A percentile compares a stretch with the other conserved stretches of the same genome.
These are phyloP conservation scores for Actinopyga echinites DNA, from an alignment of 53 echinoderm and acorn worm genomes.

Conservation along the genomic window DNA sequence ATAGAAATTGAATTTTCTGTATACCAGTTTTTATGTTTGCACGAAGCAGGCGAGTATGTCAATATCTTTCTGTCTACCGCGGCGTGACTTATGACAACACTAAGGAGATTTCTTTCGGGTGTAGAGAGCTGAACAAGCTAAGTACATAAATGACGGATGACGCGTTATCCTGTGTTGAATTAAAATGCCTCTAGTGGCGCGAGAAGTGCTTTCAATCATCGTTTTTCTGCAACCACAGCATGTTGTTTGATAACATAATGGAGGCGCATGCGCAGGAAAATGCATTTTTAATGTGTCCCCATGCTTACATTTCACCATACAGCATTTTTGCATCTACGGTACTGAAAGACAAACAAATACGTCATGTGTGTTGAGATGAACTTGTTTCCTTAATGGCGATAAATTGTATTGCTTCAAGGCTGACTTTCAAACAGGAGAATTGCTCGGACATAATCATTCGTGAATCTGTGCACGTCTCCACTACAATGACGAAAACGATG, in stretches of 20 bases:
- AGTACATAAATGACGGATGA: conserved; percentile 31
- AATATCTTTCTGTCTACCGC: background rate
- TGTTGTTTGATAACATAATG: conserved; percentile 20
- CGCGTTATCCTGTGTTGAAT: background rate
- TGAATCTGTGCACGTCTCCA: too few relatives aligned
- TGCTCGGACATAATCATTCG: too few relatives aligned
- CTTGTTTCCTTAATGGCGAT: conserved; percentile 10
- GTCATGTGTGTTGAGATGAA: background rate
- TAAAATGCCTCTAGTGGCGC: conserved; percentile 25
- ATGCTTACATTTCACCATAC: background rate
- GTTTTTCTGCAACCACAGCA: conserved; percentile 3
- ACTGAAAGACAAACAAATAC: conserved; percentile 38
- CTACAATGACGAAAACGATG: too few relatives aligned
- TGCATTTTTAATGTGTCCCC: background rate
- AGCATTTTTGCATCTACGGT: background rate
- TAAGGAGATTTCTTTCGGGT: background rate
- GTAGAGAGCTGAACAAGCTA: background rate
- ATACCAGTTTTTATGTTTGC: too few relatives aligned
- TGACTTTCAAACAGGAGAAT: background rate
- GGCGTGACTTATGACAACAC: conserved; percentile 25
- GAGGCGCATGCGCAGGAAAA: background rate
- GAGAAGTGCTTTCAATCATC: conserved; percentile 29
- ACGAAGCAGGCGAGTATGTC: too few relatives aligned
- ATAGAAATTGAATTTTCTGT: conserved; percentile 34
- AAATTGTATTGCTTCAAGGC: conserved; percentile 7